These are phyloP conservation scores for Tachina fera DNA, from an alignment of 2,888 invertebrate species.

Conservation along the genomic window DNA sequence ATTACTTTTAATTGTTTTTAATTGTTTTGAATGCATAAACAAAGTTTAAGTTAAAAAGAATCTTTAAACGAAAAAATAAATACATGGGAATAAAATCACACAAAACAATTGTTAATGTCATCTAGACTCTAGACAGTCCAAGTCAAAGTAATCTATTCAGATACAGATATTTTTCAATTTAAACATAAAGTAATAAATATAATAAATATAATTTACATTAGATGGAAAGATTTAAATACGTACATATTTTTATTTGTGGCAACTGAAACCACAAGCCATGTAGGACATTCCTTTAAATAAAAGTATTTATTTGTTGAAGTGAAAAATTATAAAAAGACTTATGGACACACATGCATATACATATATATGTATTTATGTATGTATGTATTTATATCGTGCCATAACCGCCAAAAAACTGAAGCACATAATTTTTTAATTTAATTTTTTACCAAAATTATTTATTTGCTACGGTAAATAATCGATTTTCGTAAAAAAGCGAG, in stretches of 20 bases:
- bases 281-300: not conserved
- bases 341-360: too few species aligned
- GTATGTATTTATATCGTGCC: too few species aligned
- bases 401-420: too few species aligned
- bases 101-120: not conserved
- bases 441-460: too few species aligned
- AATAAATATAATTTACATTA: not conserved
- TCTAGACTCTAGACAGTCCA: slow-evolving; percentile 16
- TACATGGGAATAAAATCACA: not conserved
- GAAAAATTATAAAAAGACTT: not conserved
- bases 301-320: not conserved
- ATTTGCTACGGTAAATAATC: too few species aligned
- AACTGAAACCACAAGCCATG: not conserved
- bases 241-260: not conserved
- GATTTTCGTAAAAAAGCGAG: too few species aligned
- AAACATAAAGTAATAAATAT: not conserved
- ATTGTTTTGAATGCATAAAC: slow-evolving; percentile 61
- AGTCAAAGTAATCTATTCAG: not conserved
- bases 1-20: slow-evolving; percentile 69
- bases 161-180: not conserved
- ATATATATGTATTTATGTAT: too few species aligned
- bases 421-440: too few species aligned
- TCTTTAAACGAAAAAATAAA: not conserved
- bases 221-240: not conserved
- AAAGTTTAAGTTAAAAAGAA: slow-evolving; percentile 14